A percentile compares a stretch with the other conserved stretches of the same genome.
These are phyloP conservation scores for Strongylocentrotus purpuratus DNA, from an alignment of 35 echinoderm and acorn worm species.

Conservation along the genomic window DNA sequence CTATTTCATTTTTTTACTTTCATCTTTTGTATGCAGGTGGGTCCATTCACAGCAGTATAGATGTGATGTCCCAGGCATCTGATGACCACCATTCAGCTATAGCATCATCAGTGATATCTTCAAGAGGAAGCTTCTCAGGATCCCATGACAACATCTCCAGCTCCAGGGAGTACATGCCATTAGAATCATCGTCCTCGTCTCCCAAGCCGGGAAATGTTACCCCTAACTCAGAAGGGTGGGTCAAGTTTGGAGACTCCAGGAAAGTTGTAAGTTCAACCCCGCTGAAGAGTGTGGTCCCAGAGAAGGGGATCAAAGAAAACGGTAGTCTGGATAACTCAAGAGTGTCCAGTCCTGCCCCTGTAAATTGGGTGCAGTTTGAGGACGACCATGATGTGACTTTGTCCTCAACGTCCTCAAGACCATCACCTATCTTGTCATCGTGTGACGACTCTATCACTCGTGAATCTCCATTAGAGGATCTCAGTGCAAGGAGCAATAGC, in stretches of 20 bases:
- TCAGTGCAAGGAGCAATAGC: background rate
- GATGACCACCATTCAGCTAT: slow-evolving; percentile 75
- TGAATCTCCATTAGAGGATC: slow-evolving; percentile 15
- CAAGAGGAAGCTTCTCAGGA: slow-evolving; percentile 73
- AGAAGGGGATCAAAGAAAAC: background rate
- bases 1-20: background rate
- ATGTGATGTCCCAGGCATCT: slow-evolving; percentile 30
- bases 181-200: slow-evolving; percentile 66
- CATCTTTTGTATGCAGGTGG: slow-evolving; percentile 21
- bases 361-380: slow-evolving; percentile 39
- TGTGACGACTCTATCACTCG: background rate
- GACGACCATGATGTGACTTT: slow-evolving; percentile 29
- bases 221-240: slow-evolving; percentile 64
- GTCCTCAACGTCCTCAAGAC: slow-evolving; percentile 27
- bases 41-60: slow-evolving; percentile 23
- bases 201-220: slow-evolving; percentile 54
- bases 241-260: slow-evolving; percentile 73
- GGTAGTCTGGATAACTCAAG: background rate
- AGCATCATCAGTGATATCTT: slow-evolving; percentile 73
- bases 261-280: slow-evolving; percentile 30
- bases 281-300: background rate
- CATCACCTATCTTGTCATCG: slow-evolving; percentile 44
- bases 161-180: slow-evolving; percentile 80
- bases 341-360: background rate
- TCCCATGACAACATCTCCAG: slow-evolving; percentile 79